Conservation (phyloP, 2,888 invertebrate species). For the Tanypteryx hageni region DNA sequence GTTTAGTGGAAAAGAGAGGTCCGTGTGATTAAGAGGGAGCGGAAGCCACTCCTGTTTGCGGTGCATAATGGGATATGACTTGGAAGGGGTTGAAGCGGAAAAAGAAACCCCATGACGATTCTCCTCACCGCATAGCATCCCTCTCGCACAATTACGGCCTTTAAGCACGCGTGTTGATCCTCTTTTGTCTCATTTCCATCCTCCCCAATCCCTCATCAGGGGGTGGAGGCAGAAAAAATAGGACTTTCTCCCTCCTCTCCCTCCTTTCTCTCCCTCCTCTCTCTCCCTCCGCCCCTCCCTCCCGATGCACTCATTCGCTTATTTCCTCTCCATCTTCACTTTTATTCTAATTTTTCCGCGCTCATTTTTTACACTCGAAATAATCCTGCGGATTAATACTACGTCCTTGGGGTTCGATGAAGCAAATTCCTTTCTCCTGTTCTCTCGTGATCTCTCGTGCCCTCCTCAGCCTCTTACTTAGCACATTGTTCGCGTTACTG, state of each 20-base stretch:
- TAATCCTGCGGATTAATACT: not conserved
- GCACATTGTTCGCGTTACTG: not conserved
- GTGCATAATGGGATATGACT: constrained; percentile 61
- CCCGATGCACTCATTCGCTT: not conserved
- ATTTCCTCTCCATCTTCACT: not conserved
- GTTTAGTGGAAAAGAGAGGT: constrained; percentile 39
- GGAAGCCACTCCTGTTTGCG: constrained; percentile 58
- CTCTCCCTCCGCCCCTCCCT: not conserved
- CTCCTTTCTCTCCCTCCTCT: not conserved
- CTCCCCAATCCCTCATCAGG: not conserved
- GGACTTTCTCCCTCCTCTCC: not conserved
- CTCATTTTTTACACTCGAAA: not conserved
- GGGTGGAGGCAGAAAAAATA: not conserved
- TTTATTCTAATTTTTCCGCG: not conserved
- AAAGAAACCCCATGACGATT: constrained; percentile 62
- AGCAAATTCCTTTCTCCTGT: not conserved
- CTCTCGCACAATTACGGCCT: constrained; percentile 63
- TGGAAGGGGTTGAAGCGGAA: constrained; percentile 57
- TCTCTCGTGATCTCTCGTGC: no score
- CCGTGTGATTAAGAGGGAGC: constrained; percentile 55
- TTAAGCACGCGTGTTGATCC: constrained; percentile 63
- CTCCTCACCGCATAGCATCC: constrained; percentile 59
- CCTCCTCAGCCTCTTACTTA: no score
- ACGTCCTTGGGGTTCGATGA: not conserved
- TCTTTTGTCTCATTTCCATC: constrained; percentile 45